phyloP scores from a whole-genome alignment of 2,797 vertebrate genomes.

The Trachurus trachurus region DNA sequence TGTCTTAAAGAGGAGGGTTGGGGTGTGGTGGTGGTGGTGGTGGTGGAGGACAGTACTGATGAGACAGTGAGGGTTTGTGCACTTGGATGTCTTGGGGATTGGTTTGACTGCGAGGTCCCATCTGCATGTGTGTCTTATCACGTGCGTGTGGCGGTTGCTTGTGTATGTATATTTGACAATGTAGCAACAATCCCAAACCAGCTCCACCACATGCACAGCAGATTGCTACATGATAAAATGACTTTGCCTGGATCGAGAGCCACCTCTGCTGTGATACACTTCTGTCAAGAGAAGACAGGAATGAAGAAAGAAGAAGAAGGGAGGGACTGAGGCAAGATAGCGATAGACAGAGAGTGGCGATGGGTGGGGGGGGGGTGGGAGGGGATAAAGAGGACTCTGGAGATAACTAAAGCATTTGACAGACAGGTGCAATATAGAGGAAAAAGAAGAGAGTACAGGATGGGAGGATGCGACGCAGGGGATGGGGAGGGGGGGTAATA shows the following conservation, averaged over 20 bases:
- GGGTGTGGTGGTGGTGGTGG: constrained; percentile 1
- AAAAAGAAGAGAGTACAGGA: constrained; percentile 47
- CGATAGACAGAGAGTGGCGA: constrained; percentile 44
- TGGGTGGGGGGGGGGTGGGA: constrained; percentile 18
- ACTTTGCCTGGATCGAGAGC: constrained; percentile 70
- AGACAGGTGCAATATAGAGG: constrained; percentile 82
- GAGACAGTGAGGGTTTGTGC: constrained; percentile 33
- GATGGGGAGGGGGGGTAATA: constrained; percentile 23
- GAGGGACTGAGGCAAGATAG: constrained; percentile 54
- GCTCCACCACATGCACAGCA: constrained; percentile 16
- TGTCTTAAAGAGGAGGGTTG: constrained; percentile 55
- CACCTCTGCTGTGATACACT: constrained; percentile 65
- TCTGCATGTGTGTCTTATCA: constrained; percentile 36
- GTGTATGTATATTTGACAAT: not conserved
- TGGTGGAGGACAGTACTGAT: constrained; percentile 30
- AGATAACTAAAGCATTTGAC: constrained; percentile 79
- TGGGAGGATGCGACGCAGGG: constrained; percentile 24
- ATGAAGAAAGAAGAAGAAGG: constrained; percentile 34
- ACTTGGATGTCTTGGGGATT: constrained; percentile 24
- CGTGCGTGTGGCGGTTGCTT: not conserved
- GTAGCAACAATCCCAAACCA: constrained; percentile 21
- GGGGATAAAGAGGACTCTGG: constrained; percentile 71
- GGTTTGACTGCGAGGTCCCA: constrained; percentile 2
- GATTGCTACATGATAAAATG: constrained; percentile 64
- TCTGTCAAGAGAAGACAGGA: constrained; percentile 68